Percentiles rank a stretch among this genome's conserved stretches.
phyloP scores from a whole-genome alignment of 92 coral and sea anemone genomes.

The Palythoa caribaeorum region DNA sequence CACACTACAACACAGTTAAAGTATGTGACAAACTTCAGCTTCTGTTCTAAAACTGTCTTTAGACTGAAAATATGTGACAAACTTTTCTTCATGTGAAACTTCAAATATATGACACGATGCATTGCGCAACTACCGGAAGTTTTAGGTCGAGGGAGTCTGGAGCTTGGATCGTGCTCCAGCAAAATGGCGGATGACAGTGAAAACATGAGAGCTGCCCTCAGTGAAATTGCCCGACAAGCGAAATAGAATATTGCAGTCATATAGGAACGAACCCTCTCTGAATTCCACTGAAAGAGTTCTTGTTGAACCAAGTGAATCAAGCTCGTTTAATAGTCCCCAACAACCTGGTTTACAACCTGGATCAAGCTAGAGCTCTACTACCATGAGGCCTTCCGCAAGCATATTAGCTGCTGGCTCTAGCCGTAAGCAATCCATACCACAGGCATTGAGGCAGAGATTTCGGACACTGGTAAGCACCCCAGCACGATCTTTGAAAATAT shows the following conservation, averaged over 20 bases:
- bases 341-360: slow-evolving; percentile 23
- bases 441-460: slow-evolving; percentile 38
- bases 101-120: neutral
- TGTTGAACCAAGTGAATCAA: neutral
- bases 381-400: slow-evolving; percentile 19
- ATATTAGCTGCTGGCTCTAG: slow-evolving; percentile 16
- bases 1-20: too few species aligned
- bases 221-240: slow-evolving; percentile 26
- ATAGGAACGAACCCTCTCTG: slow-evolving; percentile 5
- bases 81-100: too few species aligned
- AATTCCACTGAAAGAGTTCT: slow-evolving; percentile 24
- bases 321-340: neutral
- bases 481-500: slow-evolving; percentile 36
- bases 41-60: too few species aligned
- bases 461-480: slow-evolving; percentile 26
- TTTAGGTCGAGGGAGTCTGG: neutral
- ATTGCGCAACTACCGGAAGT: neutral
- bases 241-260: slow-evolving; percentile 25
- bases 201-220: slow-evolving; percentile 36
- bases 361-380: neutral
- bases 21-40: too few species aligned
- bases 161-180: neutral
- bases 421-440: slow-evolving; percentile 33
- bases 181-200: neutral
- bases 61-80: too few species aligned